Evolutionary conservation across 2,797 vertebrate genomes (phyloP).

Genomic region (Sebastiscus albofasciatus): DNA sequence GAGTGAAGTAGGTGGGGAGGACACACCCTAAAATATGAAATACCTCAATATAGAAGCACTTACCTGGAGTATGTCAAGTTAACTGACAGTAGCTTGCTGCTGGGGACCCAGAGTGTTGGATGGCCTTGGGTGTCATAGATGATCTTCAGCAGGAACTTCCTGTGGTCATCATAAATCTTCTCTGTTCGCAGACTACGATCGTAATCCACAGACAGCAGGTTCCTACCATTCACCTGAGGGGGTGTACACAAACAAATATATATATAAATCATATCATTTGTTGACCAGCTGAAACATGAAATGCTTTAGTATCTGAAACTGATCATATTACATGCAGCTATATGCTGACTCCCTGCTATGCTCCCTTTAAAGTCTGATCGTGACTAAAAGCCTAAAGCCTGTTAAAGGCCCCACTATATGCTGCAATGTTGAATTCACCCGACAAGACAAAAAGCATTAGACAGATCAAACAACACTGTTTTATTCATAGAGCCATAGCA

Average conservation of each 20-base stretch:
- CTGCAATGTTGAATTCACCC: neutral
- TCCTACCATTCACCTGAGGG: constrained; percentile 95
- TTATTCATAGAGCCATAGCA: neutral
- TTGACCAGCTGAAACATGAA: neutral
- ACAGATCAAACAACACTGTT: neutral
- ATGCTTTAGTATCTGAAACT: neutral
- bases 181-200: constrained; percentile 93
- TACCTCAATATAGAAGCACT: neutral
- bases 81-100: constrained; percentile 96
- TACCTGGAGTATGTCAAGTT: constrained; percentile 94
- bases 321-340: neutral
- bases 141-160: constrained; percentile 97
- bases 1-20: neutral
- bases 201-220: constrained; percentile 97
- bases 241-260: neutral
- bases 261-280: neutral
- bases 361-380: neutral
- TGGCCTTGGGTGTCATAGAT: constrained; percentile 94
- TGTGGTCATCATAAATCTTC: constrained; percentile 98
- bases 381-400: neutral
- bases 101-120: constrained; percentile 95
- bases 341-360: neutral
- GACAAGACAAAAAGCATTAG: neutral
- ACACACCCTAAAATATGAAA: neutral
- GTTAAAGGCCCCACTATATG: neutral